phyloP scores from a whole-genome alignment of 1,140 invertebrate species.

The Pristionchus pacificus region DNA sequence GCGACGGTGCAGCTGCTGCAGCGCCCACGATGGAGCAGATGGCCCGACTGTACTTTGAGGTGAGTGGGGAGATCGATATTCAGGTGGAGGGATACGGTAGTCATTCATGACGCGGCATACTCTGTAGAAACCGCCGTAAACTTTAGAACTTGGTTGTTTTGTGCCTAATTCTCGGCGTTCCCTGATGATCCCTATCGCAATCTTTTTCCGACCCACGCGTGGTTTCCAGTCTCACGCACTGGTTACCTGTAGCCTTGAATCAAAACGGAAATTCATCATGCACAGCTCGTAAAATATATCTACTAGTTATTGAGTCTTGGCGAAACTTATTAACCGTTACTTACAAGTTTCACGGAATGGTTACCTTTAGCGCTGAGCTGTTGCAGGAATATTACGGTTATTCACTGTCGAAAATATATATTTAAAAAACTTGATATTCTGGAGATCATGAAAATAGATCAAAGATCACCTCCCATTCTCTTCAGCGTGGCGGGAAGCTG shows the following conservation, averaged over 20 bases:
- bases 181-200: neutral
- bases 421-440: too few species aligned
- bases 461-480: too few species aligned
- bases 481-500: conserved; percentile 53
- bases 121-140: neutral
- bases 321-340: too few species aligned
- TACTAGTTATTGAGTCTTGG: too few species aligned
- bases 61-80: too few species aligned
- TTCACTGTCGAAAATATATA: too few species aligned
- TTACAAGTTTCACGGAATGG: too few species aligned
- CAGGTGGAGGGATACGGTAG: neutral
- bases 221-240: neutral
- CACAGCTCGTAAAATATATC: too few species aligned
- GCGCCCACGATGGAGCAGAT: neutral
- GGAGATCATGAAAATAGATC: too few species aligned
- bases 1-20: neutral
- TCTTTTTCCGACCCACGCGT: too few species aligned
- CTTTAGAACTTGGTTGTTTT: neutral
- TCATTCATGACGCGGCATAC: neutral
- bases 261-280: neutral
- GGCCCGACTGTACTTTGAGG: neutral
- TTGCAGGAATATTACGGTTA: too few species aligned
- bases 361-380: too few species aligned
- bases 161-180: neutral
- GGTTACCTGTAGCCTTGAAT: neutral